Percentiles rank a stretch among this genome's conserved stretches.
Evolutionary conservation across 2,113 vertebrate genomes (phyloP).

Genomic region (Pristiophorus japonicus): DNA sequence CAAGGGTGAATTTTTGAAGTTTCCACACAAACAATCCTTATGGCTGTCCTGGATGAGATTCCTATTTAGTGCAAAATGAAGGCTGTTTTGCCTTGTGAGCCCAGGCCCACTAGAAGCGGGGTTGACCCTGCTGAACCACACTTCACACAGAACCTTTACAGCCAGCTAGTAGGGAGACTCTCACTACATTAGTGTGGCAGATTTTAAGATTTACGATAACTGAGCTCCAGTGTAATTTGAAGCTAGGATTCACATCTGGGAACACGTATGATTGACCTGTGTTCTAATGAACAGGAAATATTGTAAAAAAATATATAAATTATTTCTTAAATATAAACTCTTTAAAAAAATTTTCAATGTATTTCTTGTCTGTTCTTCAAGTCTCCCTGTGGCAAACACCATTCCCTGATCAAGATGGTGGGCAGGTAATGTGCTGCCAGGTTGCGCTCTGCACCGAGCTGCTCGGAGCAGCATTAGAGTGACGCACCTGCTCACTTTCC

Average conservation of each 20-base stretch:
- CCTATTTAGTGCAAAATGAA: background rate
- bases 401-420: background rate
- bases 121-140: background rate
- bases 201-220: background rate
- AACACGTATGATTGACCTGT: background rate
- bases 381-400: background rate
- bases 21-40: background rate
- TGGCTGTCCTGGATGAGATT: background rate
- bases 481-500: background rate
- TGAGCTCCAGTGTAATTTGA: background rate
- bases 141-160: background rate
- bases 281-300: background rate
- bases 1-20: background rate
- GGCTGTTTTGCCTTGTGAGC: background rate
- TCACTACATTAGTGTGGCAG: background rate
- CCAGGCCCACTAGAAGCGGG: background rate
- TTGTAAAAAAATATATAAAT: background rate
- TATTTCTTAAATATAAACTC: background rate
- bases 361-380: background rate
- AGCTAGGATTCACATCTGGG: background rate
- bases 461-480: background rate
- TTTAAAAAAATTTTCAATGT: background rate
- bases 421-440: background rate
- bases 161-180: background rate
- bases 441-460: background rate